Percentiles rank a stretch among this genome's conserved stretches.
Conservation (phyloP, 2,113 vertebrate genomes). For the Zosterops hypoxanthus region DNA sequence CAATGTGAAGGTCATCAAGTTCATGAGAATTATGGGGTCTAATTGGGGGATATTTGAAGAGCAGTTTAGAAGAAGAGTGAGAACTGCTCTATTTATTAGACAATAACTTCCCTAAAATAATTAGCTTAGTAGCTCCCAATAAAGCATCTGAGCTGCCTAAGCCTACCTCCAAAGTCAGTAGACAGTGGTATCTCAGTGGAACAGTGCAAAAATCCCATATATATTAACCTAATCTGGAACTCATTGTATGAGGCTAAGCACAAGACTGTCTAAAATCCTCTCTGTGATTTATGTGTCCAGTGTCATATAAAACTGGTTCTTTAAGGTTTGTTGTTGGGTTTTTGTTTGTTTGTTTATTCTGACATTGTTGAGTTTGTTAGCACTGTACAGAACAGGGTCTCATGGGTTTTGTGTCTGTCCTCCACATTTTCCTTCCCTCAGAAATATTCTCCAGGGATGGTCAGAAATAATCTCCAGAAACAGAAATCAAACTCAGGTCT, state of each 20-base stretch:
- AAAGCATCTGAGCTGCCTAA: background rate
- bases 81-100: background rate
- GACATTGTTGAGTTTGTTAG: background rate
- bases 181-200: background rate
- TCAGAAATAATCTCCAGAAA: background rate
- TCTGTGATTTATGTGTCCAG: background rate
- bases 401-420: background rate
- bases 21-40: background rate
- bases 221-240: background rate
- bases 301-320: background rate
- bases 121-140: background rate
- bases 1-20: background rate
- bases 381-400: background rate
- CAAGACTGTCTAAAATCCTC: background rate
- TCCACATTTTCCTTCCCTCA: background rate
- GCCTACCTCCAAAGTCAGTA: background rate
- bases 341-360: background rate
- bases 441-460: background rate
- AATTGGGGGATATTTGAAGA: background rate
- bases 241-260: background rate
- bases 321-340: background rate
- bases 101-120: background rate
- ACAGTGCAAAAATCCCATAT: background rate
- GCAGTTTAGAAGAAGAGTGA: background rate
- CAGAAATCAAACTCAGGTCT: background rate